Base-by-base conservation (phyloP, 2,797 vertebrate species). In the Hyperoplus lanceolatus region DNA sequence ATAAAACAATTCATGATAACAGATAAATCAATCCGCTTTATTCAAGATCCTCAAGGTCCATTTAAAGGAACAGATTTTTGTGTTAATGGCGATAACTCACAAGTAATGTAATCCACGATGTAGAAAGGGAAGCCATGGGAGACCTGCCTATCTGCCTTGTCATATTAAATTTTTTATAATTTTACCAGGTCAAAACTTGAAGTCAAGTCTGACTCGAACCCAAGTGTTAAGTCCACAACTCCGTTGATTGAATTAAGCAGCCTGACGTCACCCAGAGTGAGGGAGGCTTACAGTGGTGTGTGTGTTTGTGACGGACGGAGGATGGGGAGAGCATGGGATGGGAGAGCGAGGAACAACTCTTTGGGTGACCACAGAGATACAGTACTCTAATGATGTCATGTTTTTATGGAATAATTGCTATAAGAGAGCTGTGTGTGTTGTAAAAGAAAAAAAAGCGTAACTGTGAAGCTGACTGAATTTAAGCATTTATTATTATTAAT, bases 281-380 rank as follows among this genome's bases (percentile, higher is more conserved):
- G 36, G 69, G 38, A 56, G 73, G 42, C 62, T 73, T 38, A 61
- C 69, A 81, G 67, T 21, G 51, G 42, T 60, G 66, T 80, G 73
- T 76, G 43, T 53, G 73, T 48, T 53, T 61, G 59, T 16, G 83
- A 85, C 87, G 91, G 90, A 84, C 89, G 82, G 84, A 87, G 85
- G 60, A 81, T 90, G 90, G 85, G 39, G 80, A 75, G 54, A 70
- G 64, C 83, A 75, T 58, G 79, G 59, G 72, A 64, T 18, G 53
- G 70, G 62, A 70, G 60, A 72, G 43, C 10, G 48, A 51, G 70
- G 56, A 72, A 75, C 79, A 68, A 77, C 50, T 42, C 2, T 62
- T 48, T 29, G 29, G 29, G 2, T 29, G 29, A 29, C 29, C 29
- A 29, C 29, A 29, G 29, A 29, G 29, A 29, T 29, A 29, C 29